phyloP scores from a whole-genome alignment of 2,797 vertebrate genomes.

The Semaprochilodus insignis region DNA sequence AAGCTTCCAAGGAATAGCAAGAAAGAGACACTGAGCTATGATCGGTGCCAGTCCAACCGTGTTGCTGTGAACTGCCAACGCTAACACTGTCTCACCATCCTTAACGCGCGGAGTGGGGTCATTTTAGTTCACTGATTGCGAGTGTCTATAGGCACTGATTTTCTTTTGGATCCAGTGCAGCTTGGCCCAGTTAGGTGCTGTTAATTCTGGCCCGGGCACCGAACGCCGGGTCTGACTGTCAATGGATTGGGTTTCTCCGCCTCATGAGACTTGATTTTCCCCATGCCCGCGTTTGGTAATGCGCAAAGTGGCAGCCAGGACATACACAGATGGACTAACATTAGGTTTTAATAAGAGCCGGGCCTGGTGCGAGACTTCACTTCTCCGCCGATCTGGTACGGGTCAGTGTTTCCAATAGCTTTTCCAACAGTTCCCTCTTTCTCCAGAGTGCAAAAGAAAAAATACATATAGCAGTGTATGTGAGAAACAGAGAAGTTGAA shows the following conservation, averaged over 20 bases:
- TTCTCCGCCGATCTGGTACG: constrained; percentile 41
- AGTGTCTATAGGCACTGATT: background rate
- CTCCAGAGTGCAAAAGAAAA: constrained; percentile 36
- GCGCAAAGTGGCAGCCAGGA: constrained; percentile 53
- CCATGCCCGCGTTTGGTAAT: constrained; percentile 53
- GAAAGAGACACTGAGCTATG: background rate
- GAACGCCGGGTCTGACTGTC: constrained; percentile 26
- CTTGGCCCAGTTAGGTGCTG: constrained; percentile 31
- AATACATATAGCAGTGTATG: constrained; percentile 41
- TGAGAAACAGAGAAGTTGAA: constrained; percentile 49
- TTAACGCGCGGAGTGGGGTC: background rate
- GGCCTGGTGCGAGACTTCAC: constrained; percentile 43
- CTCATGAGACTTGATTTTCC: constrained; percentile 37
- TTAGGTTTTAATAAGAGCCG: constrained; percentile 65
- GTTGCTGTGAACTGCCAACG: background rate
- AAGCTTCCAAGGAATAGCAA: background rate
- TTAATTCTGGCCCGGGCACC: constrained; percentile 54
- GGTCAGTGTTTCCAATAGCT: constrained; percentile 67
- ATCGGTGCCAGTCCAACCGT: background rate
- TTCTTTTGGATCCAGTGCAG: background rate
- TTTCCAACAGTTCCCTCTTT: constrained; percentile 62
- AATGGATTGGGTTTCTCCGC: constrained; percentile 46
- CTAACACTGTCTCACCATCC: background rate
- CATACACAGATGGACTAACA: constrained; percentile 59
- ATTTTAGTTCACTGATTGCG: background rate